These are phyloP conservation scores for Lontra canadensis DNA, from an alignment of 2,113 vertebrate species.

Conservation along the genomic window DNA sequence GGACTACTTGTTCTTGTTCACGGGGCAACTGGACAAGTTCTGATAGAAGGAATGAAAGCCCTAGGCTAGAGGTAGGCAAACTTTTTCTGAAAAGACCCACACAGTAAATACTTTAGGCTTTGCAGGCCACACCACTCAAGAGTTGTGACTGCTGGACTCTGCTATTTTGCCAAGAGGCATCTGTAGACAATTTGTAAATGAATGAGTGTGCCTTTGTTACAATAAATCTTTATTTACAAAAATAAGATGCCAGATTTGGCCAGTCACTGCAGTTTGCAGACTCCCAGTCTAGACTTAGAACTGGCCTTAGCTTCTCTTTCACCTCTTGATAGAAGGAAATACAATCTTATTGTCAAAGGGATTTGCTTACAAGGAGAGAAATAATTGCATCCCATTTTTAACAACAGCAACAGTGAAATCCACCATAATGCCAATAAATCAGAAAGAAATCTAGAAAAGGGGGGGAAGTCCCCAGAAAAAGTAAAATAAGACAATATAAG, in stretches of 20 bases:
- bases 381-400: neutral
- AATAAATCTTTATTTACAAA: conserved; percentile 40
- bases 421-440: conserved; percentile 1
- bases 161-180: neutral
- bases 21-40: neutral
- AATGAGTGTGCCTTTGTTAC: neutral
- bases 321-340: neutral
- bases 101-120: neutral
- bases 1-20: neutral
- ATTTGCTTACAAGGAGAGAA: neutral
- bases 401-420: neutral
- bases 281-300: neutral
- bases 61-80: neutral
- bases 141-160: neutral
- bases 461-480: neutral
- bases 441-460: neutral
- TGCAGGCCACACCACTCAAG: neutral
- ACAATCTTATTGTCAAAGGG: neutral
- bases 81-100: neutral
- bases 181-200: neutral
- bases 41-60: neutral
- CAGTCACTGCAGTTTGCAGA: neutral
- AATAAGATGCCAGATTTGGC: neutral
- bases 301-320: neutral
- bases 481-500: neutral